Percentiles rank a stretch among this genome's conserved stretches.
phyloP scores from a whole-genome alignment of 2,797 vertebrate genomes.

The Pangasius djambal region DNA sequence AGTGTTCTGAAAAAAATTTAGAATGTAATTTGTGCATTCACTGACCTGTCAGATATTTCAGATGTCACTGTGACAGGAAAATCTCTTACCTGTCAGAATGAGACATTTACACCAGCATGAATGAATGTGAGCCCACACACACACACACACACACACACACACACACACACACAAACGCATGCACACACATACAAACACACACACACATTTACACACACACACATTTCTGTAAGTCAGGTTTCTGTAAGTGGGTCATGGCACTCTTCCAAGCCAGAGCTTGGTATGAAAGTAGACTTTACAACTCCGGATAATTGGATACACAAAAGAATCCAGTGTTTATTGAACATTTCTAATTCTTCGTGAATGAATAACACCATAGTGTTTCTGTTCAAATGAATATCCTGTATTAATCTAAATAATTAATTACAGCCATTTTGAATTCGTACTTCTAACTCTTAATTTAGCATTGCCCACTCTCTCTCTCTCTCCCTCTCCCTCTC shows the following conservation, averaged over 20 bases:
- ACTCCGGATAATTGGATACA: slow-evolving; percentile 8
- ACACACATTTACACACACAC: not conserved
- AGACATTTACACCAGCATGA: slow-evolving; percentile 31
- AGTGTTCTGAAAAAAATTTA: not conserved
- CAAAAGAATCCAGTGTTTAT: not conserved
- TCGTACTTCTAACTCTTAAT: not conserved
- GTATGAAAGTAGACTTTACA: slow-evolving; percentile 20
- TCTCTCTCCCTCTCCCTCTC: not conserved
- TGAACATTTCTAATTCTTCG: not conserved
- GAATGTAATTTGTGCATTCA: not conserved
- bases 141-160: not conserved
- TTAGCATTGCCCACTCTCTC: not conserved
- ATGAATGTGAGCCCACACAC: slow-evolving; percentile 17
- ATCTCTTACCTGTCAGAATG: slow-evolving; percentile 39
- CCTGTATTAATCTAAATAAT: not conserved
- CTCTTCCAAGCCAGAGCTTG: slow-evolving; percentile 8
- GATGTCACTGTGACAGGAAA: slow-evolving; percentile 19
- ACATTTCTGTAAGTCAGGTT: slow-evolving; percentile 27
- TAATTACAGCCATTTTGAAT: not conserved
- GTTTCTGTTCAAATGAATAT: not conserved
- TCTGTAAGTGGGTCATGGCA: slow-evolving; percentile 37
- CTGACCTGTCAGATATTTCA: slow-evolving; percentile 3
- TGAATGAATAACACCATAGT: not conserved
- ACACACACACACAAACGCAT: not conserved
- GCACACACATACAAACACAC: slow-evolving; percentile 14